A percentile compares a stretch with the other conserved stretches of the same genome.
These are phyloP conservation scores for Gallinago media DNA, from an alignment of 2,113 vertebrate genomes.

Conservation along the genomic window DNA sequence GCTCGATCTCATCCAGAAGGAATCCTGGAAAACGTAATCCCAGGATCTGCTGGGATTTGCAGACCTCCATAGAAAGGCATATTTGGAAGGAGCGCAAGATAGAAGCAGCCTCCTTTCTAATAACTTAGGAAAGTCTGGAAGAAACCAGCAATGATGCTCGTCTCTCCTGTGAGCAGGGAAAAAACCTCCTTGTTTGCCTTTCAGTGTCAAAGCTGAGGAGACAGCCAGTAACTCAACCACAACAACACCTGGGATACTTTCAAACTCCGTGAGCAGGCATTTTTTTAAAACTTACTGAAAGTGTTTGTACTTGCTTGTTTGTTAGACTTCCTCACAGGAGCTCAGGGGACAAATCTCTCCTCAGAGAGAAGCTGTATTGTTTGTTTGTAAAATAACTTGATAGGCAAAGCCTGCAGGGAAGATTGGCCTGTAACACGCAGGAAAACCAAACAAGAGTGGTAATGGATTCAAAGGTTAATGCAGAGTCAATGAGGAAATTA, in stretches of 20 bases:
- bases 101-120: conserved; percentile 8
- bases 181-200: not conserved
- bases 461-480: conserved; percentile 2
- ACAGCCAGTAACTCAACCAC: not conserved
- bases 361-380: not conserved
- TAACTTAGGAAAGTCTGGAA: not conserved
- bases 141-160: not conserved
- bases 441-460: not conserved
- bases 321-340: not conserved
- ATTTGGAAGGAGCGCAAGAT: not conserved
- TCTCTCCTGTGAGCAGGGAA: not conserved
- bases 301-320: not conserved
- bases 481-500: conserved; percentile 3
- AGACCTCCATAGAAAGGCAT: conserved; percentile 6
- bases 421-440: not conserved
- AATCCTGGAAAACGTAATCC: conserved; percentile 21
- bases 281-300: not conserved
- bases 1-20: not conserved
- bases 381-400: conserved; percentile 11
- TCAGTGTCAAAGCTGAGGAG: not conserved
- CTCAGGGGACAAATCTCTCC: not conserved
- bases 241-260: not conserved
- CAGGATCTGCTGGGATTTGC: conserved; percentile 20
- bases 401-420: not conserved
- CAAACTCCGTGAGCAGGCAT: not conserved